Evolutionary conservation across 1,140 invertebrate species (phyloP).

Genomic region (Bicyclus anynana): DNA sequence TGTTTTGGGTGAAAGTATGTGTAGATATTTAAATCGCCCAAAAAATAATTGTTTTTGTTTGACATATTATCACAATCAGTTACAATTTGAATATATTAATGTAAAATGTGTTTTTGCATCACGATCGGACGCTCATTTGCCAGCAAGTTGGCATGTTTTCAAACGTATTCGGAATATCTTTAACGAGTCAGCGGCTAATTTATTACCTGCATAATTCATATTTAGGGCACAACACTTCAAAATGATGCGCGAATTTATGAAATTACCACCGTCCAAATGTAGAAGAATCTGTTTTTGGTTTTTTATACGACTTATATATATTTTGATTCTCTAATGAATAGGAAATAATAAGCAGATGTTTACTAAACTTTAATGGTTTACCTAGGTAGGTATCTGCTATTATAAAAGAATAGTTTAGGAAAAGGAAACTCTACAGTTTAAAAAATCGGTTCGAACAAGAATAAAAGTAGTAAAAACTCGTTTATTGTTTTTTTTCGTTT

Average conservation of each 20-base stretch:
- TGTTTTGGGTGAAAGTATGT: too few relatives aligned
- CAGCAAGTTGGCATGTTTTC: conserved; percentile 56
- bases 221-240: conserved; percentile 44
- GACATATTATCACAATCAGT: conserved; percentile 5
- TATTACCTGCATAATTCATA: conserved; percentile 58
- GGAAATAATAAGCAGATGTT: neutral
- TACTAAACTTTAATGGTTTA: too few relatives aligned
- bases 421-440: too few relatives aligned
- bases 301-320: conserved; percentile 3
- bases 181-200: conserved; percentile 55
- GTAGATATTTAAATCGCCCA: too few relatives aligned
- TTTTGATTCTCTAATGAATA: neutral
- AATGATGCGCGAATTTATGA: conserved; percentile 40
- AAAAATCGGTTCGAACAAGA: neutral
- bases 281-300: conserved; percentile 7
- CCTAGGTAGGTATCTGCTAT: too few relatives aligned
- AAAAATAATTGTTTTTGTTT: too few relatives aligned
- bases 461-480: neutral
- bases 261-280: conserved; percentile 17
- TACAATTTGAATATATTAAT: conserved; percentile 15
- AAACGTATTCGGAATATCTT: conserved; percentile 55
- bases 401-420: too few relatives aligned
- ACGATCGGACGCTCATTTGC: conserved; percentile 33
- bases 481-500: too few relatives aligned
- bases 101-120: conserved; percentile 2